Evolutionary conservation across 2,113 vertebrate species (phyloP), one percentile per base, ranked within the genome.

Genomic region (Myrmophylax atrothorax): DNA sequence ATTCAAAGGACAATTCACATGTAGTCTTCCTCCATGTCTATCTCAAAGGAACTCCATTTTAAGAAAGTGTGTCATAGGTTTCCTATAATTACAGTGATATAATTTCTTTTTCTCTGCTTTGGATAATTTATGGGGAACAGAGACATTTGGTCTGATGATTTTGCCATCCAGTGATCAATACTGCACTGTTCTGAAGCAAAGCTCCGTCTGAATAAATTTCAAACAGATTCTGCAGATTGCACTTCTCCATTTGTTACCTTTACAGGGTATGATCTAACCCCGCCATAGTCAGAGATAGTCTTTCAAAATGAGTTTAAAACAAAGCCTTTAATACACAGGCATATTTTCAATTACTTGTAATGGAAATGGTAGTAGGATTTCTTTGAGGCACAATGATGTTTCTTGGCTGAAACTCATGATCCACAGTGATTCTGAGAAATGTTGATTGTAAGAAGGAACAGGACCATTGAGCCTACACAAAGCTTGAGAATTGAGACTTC

Each of bases 111-210:
- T 14, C 69, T 67, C 60, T 55, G 18, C 14, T 87, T 72, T 75
- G 89, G 84, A 52, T 95, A 95, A 91, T 96, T 96, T 84, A 87
- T 60, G 46, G 25, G 84, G 84, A 96, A 60, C 42, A 87, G 84
- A 93, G 85, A 50, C 75, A 80, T 91, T 95, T 95, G 91, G 94
- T 96, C 49, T 80, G 89, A 87, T 89, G 59, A 85, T 96, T 97
- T 97, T 97, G 74, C 87, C 60, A 91, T 66, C 40, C 37, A 35
- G 22, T 72, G 55, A 89, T 81, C 63, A 81, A 25, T 31, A 38
- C 4, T 50, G 37, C 47, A 18, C n/a, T 74, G 19, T 23, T 35
- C n/a, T 23, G 24, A 75, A 56, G n/a, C 14, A 60, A 75, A 91
- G 1, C 5, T 73, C 28, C 31, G 23, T 6, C 4, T 46, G 46